Base-by-base conservation (phyloP, 2,888 invertebrate species). In the Hypsopygia costalis region DNA sequence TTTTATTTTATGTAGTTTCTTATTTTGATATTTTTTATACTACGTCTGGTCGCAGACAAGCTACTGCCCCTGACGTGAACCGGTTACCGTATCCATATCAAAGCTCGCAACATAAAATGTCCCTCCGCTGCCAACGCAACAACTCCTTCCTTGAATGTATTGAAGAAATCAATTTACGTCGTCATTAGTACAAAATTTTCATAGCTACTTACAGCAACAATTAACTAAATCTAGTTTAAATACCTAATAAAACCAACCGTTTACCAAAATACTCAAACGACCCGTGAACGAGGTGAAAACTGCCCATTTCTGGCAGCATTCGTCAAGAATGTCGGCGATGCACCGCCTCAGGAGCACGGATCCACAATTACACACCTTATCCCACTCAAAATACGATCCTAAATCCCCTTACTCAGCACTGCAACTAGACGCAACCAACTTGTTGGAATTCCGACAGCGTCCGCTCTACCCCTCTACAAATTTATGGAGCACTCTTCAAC, bases 401-500 rank as follows among this genome's bases (percentile, higher is more conserved):
- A 42, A 38, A 51, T 42, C 44, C 54, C 47, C 59, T 57, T 58
- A 45, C 57, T 49, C 59, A 55, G 64, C 58, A 54, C 59, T 63
- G 67, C 61, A 65, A 66, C 62, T 61, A 54, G 49, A 70, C 78
- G 16, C 74, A 78, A 83, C 86, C 74, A 78, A 83, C 86, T 87
- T 86, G 86, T 86, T 87, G 86, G 83, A 86, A 87, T 87, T 87
- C 86, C 81, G 74, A 62, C 74, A 73, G 62, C 81, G 82, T 83
- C 63, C 78, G 73, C 65, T 69, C 66, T 63, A 64, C 69, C 69
- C 58, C 64, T 69, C 61, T 69, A 70, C 78, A 78, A 71, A 76
- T 72, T 80, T 74, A 66, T 62, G 62, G 62, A 66, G 56, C 61
- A 47, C 56, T 47, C 47, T 48, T 45, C 44, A 41, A 59, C 55